Conservation (phyloP, 2,888 invertebrate genomes). For the Zootermopsis nevadensis region DNA sequence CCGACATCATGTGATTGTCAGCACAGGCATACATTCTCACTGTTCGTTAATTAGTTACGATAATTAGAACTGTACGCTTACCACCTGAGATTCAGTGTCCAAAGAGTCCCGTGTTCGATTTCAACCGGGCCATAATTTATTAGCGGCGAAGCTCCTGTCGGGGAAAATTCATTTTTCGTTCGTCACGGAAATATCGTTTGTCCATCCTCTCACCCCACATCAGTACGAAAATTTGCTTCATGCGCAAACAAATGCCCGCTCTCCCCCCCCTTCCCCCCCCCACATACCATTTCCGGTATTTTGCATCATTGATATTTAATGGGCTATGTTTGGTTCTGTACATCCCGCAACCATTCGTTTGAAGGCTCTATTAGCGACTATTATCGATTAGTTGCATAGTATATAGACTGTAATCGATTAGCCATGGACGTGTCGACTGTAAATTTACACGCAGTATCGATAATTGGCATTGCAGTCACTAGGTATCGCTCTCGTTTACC, state of each 20-base stretch:
- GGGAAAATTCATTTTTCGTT: too few species aligned
- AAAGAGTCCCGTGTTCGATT: too few species aligned
- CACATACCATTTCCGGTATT: not conserved
- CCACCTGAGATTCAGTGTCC: too few species aligned
- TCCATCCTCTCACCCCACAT: too few species aligned
- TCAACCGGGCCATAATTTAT: too few species aligned
- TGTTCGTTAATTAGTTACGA: too few species aligned
- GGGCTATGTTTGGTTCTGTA: not conserved
- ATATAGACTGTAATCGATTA: constrained; percentile 32
- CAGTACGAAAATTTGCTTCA: not conserved
- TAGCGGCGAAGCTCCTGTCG: too few species aligned
- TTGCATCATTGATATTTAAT: not conserved
- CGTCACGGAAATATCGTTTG: too few species aligned
- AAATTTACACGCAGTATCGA: constrained; percentile 35
- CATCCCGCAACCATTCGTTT: not conserved
- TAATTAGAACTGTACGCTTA: too few species aligned
- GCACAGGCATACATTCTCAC: too few species aligned
- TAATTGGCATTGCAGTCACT: constrained; percentile 17
- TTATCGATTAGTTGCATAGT: constrained; percentile 33
- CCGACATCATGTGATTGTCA: too few species aligned
- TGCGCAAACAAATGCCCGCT: not conserved
- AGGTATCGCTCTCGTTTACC: not conserved
- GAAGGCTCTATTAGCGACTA: not conserved
- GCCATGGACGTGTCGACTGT: constrained; percentile 33
- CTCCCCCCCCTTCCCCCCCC: not conserved